Conservation (phyloP, 2,113 vertebrate genomes). For the Saccopteryx leptura region DNA sequence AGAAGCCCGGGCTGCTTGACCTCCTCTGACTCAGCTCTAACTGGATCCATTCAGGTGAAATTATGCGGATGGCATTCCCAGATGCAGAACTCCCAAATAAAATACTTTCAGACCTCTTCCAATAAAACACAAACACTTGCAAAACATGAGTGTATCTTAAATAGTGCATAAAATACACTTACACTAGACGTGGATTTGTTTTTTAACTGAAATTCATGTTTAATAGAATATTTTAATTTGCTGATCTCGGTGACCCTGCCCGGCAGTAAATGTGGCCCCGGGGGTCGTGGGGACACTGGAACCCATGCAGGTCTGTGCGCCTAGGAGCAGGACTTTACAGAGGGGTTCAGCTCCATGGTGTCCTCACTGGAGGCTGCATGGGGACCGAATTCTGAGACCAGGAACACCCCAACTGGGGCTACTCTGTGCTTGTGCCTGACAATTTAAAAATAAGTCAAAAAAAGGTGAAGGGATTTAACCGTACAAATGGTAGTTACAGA, state of each 20-base stretch:
- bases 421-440: background rate
- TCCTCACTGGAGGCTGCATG: background rate
- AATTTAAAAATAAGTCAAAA: background rate
- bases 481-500: background rate
- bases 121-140: background rate
- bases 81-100: background rate
- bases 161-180: background rate
- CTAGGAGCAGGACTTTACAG: too few relatives aligned
- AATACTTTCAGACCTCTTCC: background rate
- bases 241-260: background rate
- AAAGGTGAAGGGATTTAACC: background rate
- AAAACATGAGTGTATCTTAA: background rate
- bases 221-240: background rate
- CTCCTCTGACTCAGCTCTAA: background rate
- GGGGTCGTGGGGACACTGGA: background rate
- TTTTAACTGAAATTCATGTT: background rate
- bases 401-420: background rate
- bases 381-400: background rate
- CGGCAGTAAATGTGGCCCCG: background rate
- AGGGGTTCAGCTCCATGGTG: background rate
- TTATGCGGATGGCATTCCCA: background rate
- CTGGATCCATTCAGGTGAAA: background rate
- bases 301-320: too few relatives aligned
- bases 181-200: background rate
- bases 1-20: accelerated